phyloP scores from a whole-genome alignment of 2,888 invertebrate genomes.

The Trachelus troglodyta region DNA sequence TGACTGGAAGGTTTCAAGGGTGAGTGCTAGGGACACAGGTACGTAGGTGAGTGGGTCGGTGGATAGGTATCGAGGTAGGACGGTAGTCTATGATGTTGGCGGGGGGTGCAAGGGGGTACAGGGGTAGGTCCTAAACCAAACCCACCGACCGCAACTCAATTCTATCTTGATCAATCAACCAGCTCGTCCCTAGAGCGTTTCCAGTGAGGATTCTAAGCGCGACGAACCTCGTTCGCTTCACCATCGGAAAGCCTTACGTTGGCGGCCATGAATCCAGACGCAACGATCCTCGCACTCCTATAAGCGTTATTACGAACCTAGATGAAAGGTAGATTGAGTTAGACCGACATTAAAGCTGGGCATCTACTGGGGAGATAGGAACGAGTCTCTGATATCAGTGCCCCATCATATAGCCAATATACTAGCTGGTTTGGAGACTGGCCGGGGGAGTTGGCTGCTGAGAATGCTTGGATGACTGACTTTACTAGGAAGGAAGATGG shows the following conservation, averaged over 20 bases:
- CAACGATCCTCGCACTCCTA: constrained; percentile 23
- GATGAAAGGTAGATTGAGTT: constrained; percentile 51
- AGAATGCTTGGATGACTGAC: neutral
- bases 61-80: neutral
- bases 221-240: neutral
- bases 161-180: constrained; percentile 38
- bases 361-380: constrained; percentile 18
- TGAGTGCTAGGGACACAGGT: neutral
- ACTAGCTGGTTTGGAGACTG: neutral
- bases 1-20: neutral
- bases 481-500: neutral
- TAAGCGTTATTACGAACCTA: constrained; percentile 43
- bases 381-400: constrained; percentile 27
- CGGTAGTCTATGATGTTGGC: neutral
- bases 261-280: neutral
- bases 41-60: neutral
- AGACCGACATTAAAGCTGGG: constrained; percentile 34
- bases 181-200: constrained; percentile 6
- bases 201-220: neutral
- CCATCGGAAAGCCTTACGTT: constrained; percentile 1
- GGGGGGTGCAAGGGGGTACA: neutral
- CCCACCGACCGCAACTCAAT: constrained; percentile 32
- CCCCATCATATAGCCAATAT: neutral
- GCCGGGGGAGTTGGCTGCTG: neutral
- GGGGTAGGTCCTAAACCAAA: constrained; percentile 5